phyloP scores from a whole-genome alignment of 1,140 invertebrate genomes.

The Coenobita brevimanus region DNA sequence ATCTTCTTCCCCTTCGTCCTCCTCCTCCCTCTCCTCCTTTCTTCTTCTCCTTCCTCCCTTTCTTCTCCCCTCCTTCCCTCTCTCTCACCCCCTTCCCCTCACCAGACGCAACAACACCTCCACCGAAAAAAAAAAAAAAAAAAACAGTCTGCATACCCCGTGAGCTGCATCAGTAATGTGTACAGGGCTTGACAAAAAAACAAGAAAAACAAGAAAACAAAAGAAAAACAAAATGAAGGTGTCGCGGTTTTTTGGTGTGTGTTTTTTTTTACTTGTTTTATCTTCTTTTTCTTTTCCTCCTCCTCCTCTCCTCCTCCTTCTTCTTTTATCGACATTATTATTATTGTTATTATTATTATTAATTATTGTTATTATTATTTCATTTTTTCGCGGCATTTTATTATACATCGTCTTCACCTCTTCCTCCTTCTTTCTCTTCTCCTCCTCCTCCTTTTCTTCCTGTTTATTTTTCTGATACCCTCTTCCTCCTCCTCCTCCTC shows the following conservation, averaged over 20 bases:
- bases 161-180: too few relatives aligned
- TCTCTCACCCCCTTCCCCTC: background rate
- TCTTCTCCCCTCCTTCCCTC: background rate
- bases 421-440: background rate
- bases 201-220: too few relatives aligned
- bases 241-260: too few relatives aligned
- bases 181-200: too few relatives aligned
- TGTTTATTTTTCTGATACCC: slow-evolving; percentile 3
- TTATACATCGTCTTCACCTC: background rate
- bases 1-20: background rate
- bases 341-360: background rate
- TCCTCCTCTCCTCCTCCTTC: slow-evolving; percentile 1
- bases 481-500: slow-evolving; percentile 3
- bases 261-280: background rate
- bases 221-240: too few relatives aligned
- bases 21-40: background rate
- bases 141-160: too few relatives aligned
- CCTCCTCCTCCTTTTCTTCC: slow-evolving; percentile 5
- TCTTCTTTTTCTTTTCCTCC: background rate
- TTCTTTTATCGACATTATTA: background rate
- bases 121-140: too few relatives aligned
- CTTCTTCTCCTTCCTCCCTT: background rate
- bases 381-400: background rate
- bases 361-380: background rate
- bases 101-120: too few relatives aligned